Evolutionary conservation across 2,888 invertebrate species (phyloP), one percentile per base, ranked within the genome.

Genomic region (Scaptomyza cyrtandrae): DNA sequence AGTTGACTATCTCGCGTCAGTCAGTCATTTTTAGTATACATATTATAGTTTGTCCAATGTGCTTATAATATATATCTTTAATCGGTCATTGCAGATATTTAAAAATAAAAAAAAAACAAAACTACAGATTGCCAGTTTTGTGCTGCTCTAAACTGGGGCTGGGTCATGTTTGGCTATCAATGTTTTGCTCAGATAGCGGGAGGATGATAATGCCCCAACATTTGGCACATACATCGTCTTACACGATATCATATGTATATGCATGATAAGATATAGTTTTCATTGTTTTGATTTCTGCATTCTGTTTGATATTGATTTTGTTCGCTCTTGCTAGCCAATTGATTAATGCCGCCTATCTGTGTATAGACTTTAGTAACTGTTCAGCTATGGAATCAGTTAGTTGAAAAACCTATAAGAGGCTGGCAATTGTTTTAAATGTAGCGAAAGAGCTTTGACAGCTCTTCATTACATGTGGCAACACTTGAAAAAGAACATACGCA

Each of bases 141-240:
- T 24, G 24, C 13, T 16, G 37, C 10, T 24, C 37, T 41, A 74
- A 56, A 9, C 43, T 50, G 70, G 79, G 43, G 48, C 68, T 82
- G 79, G 88, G 82, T 82, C 86, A 82, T 75, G 87, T 79, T 76
- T 68, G 66, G 61, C 63, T 85, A 84, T 87, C 82, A 85, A 68
- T 67, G 53, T 43, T 73, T 66, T 60, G 69, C 56, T 29, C 62
- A 82, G 80, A 87, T 87, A 87, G 70, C 70, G 67, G 66, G 50
- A 4, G 41, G 65, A 79, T 87, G 83, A 82, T 83, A 87, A 76
- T 87, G 80, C 33, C 55, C 24, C 39, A 43, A 43, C 45, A 50
- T 16, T 50, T 48, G 48, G 19, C 33, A 52, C 53, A 49, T 19
- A 46, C 48, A 39, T 41, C 70, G 67, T 74, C 84, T 88, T 74